Base-by-base conservation (phyloP, 2,888 invertebrate species). In the Trissonchulus latispiculum region DNA sequence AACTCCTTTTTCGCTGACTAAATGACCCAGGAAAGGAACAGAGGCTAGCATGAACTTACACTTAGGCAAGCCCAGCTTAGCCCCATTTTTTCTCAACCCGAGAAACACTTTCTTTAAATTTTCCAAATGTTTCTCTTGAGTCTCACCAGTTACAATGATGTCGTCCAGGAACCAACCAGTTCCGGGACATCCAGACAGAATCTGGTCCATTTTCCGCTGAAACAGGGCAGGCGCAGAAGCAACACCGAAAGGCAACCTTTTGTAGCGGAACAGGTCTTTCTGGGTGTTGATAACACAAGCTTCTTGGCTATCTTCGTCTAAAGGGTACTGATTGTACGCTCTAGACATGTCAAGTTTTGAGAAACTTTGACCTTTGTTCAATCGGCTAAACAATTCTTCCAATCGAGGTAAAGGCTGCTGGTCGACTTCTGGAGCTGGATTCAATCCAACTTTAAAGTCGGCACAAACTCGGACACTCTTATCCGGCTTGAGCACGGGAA, bases 361-460 rank as follows among this genome's bases (percentile, higher is more conserved):
- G 67, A 77, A 78, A 69, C 72, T 37, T 36, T 73, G 70, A 2
- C 78, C 77, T 33, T 74, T 75, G 1, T 72, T 37, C 8, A 79
- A 36, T 2, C 37, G 61, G n/a, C 64, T 61, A 29, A 76, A 70
- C 1, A 77, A 36, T 23, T 78, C 76, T 1, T 75, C 77, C 2
- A 66, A 59, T 15, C 28, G 73, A 0, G 76, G 75, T 61, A 78
- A 70, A 1, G 76, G 77, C 71, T 77, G 71, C 29, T 69, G 66
- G 28, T 78, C 74, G 8, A 70, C 18, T 48, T 67, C 69, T 15
- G 70, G 33, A 1, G 61, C 67, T 33, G 36, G 69, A 71, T 79
- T 79, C 1, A 79, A 66, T 0, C 78, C 77, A 0, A 77, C 77
- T n/a, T 78, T 77, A 64, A 76, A 79, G 73, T 80, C 78, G 1